Base-by-base conservation (phyloP, 2,113 vertebrate genomes). In the Mastomys coucha region DNA sequence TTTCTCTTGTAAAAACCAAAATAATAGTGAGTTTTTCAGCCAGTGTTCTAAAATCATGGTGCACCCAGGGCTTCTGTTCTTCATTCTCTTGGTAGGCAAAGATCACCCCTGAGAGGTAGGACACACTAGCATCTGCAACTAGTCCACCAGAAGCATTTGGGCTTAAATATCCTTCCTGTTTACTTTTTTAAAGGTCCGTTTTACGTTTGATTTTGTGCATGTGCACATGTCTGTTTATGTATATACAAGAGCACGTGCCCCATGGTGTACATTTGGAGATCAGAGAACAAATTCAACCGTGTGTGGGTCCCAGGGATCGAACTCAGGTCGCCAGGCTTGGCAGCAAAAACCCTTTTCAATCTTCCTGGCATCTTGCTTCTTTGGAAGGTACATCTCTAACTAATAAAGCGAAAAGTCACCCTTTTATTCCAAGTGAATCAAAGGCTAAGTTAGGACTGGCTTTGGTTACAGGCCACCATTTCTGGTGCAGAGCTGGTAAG, bases 361-460 rank as follows among this genome's bases (percentile, higher is more conserved):
- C 28, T 67, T 22, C 7, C 28, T 49, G 17, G 16, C 2, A 5
- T 10, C 49, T 49, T 69, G 84, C 10, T 69, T 69, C 42, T 69
- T 69, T 86, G 60, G 7, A 51, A 67, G 17, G 60, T 86, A 22
- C 5, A 86, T 51, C 16, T 89, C 91, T 91, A 91, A 93, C 78
- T 73, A 94, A 82, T 53, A 89, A 89, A 63, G 28, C 28, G 72
- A 33, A 91, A 93, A 65, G 8, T 42, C 51, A 91, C 85, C 96
- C 8, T 13, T 94, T 95, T 95, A 24, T 92, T 28, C 13, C 65
- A 53, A 89, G 76, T 73, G 56, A 93, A 51, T 24, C 36, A 93
- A 95, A 84, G 19, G 51, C 5, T 72, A 90, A 80, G 6, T 90
- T 58, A 70, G 7, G 28, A 65, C 3, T 89, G 24, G 73, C 73